Conservation (phyloP, 2,113 vertebrate genomes). For the Oenanthe melanoleuca region DNA sequence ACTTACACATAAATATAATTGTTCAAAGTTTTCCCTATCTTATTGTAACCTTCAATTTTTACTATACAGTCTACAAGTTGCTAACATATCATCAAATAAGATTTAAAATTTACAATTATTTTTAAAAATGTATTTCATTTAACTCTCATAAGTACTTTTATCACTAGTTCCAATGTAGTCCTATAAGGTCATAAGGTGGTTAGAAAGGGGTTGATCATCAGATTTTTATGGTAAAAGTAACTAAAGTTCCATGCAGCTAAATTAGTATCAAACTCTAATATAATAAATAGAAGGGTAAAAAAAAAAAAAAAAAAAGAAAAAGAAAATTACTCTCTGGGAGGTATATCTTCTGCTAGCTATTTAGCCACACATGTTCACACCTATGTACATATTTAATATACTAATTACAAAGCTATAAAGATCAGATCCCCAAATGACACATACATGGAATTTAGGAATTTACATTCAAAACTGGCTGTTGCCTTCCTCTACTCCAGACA, state of each 20-base stretch:
- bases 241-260: background rate
- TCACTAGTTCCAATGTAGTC: background rate
- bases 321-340: background rate
- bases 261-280: background rate
- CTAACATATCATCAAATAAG: background rate
- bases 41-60: background rate
- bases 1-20: background rate
- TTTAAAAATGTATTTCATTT: background rate
- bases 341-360: background rate
- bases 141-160: background rate
- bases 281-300: background rate
- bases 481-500: background rate
- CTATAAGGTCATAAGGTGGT: rapidly evolving
- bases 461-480: background rate
- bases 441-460: background rate
- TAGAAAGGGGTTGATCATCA: rapidly evolving
- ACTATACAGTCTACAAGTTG: background rate
- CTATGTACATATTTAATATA: background rate
- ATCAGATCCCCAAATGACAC: background rate
- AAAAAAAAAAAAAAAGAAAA: too few relatives aligned
- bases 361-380: background rate
- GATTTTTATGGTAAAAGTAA: background rate
- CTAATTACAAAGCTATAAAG: background rate
- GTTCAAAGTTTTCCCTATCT: background rate
- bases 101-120: background rate